A percentile compares a stretch with the other conserved stretches of the same genome.
Conservation (phyloP, 2,888 invertebrate genomes). For the Agapostemon virescens region DNA sequence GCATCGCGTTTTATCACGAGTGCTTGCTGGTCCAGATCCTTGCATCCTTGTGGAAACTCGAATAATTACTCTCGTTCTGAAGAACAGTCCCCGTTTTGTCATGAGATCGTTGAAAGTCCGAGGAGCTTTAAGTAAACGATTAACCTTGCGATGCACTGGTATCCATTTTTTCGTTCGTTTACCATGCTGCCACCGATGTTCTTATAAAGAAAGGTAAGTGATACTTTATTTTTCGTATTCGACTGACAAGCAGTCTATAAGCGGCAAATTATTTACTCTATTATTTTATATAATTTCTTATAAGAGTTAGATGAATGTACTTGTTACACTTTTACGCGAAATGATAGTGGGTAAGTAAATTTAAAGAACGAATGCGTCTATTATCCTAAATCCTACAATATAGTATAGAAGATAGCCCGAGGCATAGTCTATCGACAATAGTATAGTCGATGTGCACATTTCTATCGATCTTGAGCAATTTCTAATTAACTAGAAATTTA, state of each 20-base stretch:
- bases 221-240: background rate
- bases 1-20: slow-evolving; percentile 55
- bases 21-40: slow-evolving; percentile 35
- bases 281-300: background rate
- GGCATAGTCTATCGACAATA: background rate
- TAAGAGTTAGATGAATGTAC: background rate
- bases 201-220: background rate
- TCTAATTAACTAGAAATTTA: background rate
- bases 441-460: background rate
- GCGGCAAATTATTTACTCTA: background rate
- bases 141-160: no score
- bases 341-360: background rate
- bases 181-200: no score
- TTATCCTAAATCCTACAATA: background rate
- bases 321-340: background rate
- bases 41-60: slow-evolving; percentile 23
- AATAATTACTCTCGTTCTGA: background rate
- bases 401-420: background rate
- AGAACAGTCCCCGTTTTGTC: background rate
- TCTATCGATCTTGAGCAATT: background rate
- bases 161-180: no score
- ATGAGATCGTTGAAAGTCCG: background rate
- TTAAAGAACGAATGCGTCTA: background rate
- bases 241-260: background rate
- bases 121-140: background rate